Evolutionary conservation across 2,888 invertebrate genomes (phyloP), one percentile per base, ranked within the genome.

Genomic region (Acholoe squamosa): DNA sequence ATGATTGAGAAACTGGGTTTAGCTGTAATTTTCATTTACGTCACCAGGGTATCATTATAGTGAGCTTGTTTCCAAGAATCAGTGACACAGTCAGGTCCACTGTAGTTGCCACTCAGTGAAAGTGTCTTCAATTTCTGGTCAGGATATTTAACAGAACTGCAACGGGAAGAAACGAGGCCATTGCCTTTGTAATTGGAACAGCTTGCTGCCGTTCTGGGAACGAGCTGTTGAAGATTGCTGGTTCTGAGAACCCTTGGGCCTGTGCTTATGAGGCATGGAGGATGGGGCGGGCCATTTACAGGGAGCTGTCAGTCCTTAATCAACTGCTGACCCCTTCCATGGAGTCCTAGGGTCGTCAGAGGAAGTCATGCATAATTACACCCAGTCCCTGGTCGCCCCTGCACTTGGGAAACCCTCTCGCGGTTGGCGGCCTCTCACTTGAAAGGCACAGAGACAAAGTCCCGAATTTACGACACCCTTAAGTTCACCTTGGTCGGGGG

Each of bases 391-490:
- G 14, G 12, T 34, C 33, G 80, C 16, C 80, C 80, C 76, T 61
- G 76, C 76, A 25, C 76, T 76, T 28, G 16, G 14, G 31, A 76
- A 76, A 25, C 76, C 43, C 34, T 16, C 10, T 43, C 10, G 43
- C 43, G 43, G 43, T 43, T 43, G 43, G 19, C 80, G 22, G n/a
- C 22, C 43, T 34, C 80, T 14, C 80, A 86, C 31, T 56, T 54
- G 86, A 86, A 86, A 54, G 86, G 25, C 54, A 0, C 10, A 12
- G 31, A 56, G 54, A 52, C 86, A 86, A 86, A 86, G 86, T 86
- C 52, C 28, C 28, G 22, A 54, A 86, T 86, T 86, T 86, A 86
- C 33, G 86, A 86, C 86, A 54, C 56, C 25, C 86, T 86, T 54
- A 86, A 86, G 86, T 54, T 56, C 86, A 86, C 86, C 86, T 54